These are phyloP conservation scores for Drosophila seguyi DNA, from an alignment of 1,140 invertebrate genomes.

Conservation along the genomic window DNA sequence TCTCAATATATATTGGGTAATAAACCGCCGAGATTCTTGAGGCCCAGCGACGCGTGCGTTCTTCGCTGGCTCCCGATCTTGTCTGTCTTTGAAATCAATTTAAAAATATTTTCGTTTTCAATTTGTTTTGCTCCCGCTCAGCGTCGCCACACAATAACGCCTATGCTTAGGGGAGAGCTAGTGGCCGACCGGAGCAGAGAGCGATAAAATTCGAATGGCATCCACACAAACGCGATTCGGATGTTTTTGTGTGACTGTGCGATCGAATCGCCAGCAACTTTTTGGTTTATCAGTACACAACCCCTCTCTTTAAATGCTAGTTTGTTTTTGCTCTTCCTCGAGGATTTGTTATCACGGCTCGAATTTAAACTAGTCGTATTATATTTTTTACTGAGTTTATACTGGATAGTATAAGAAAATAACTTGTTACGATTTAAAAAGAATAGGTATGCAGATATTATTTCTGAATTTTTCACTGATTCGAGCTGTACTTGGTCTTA, in stretches of 20 bases:
- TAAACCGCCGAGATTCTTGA: constrained; percentile 27
- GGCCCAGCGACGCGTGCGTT: constrained; percentile 25
- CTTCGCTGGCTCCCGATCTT: constrained; percentile 48
- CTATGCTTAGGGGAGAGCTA: constrained; percentile 18
- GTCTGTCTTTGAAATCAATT: constrained; percentile 79
- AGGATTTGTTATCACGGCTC: neutral
- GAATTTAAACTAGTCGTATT: no score
- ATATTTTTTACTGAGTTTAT: no score
- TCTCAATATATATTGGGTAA: constrained; percentile 58
- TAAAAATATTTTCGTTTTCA: constrained; percentile 81
- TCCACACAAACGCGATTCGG: constrained; percentile 51
- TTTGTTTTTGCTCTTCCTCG: neutral
- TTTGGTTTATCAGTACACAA: constrained; percentile 25
- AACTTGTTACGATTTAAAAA: neutral
- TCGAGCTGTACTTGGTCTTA: no score
- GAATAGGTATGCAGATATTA: neutral
- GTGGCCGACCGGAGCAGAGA: constrained; percentile 7
- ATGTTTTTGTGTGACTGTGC: constrained; percentile 18
- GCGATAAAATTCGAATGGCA: constrained; percentile 58
- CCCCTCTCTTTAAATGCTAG: neutral
- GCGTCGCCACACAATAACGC: constrained; percentile 18
- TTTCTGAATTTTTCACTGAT: neutral
- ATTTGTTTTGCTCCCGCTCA: constrained; percentile 57
- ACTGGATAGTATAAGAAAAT: neutral
- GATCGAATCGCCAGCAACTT: constrained; percentile 1